Percentiles rank a stretch among this genome's conserved stretches.
These are phyloP conservation scores for Pogonus chalceus DNA, from an alignment of 1,140 invertebrate species.

Conservation along the genomic window DNA sequence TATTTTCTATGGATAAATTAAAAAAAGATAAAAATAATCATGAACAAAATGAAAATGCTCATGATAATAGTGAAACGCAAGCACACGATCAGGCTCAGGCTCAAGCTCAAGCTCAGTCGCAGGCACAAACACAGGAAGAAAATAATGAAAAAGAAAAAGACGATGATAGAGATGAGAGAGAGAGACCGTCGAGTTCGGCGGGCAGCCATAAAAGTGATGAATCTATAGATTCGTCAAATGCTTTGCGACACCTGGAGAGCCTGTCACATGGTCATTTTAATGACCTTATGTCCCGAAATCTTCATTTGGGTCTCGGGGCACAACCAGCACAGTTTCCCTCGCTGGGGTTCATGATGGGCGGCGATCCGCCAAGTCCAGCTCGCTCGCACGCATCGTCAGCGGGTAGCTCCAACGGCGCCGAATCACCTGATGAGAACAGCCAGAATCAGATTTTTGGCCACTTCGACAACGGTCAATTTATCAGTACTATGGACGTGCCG, in stretches of 20 bases:
- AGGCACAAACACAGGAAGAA: constrained; percentile 7
- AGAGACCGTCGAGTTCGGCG: constrained; percentile 41
- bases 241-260: constrained; percentile 67
- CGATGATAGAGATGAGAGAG: constrained; percentile 35
- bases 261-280: constrained; percentile 68
- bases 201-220: constrained; percentile 49
- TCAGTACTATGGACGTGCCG: constrained; percentile 68
- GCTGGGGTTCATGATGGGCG: constrained; percentile 34
- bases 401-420: constrained; percentile 43
- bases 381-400: constrained; percentile 46
- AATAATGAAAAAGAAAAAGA: constrained; percentile 26
- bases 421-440: constrained; percentile 44
- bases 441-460: constrained; percentile 54
- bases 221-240: constrained; percentile 55
- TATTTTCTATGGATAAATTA: constrained; percentile 30
- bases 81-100: not conserved
- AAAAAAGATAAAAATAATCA: constrained; percentile 28
- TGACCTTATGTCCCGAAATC: constrained; percentile 35
- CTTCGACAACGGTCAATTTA: constrained; percentile 61
- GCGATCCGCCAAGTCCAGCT: constrained; percentile 40
- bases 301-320: constrained; percentile 28
- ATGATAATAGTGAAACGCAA: not conserved
- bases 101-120: not conserved
- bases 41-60: not conserved
- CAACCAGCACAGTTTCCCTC: constrained; percentile 30